Evolutionary conservation across 92 coral and sea anemone genomes (phyloP).

Genomic region (Pocillopora grandis): DNA sequence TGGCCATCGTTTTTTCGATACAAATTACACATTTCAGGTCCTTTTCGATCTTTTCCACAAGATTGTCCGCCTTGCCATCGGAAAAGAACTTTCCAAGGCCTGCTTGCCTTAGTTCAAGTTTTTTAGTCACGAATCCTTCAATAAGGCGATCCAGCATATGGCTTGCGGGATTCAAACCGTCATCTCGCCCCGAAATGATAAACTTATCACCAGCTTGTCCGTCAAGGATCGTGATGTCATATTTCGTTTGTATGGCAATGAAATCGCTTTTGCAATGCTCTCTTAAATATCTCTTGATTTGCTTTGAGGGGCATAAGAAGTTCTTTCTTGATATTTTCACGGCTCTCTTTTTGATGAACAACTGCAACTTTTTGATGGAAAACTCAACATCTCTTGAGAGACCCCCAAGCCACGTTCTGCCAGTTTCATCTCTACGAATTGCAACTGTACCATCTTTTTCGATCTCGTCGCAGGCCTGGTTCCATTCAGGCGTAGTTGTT

Average conservation of each 20-base stretch:
- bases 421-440: background rate
- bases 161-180: background rate
- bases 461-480: background rate
- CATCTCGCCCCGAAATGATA: background rate
- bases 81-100: conserved; percentile 4
- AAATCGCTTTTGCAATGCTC: background rate
- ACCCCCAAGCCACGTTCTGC: background rate
- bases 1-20: background rate
- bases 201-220: background rate
- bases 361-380: background rate
- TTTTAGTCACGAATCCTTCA: background rate
- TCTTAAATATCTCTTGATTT: background rate
- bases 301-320: background rate
- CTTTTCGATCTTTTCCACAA: background rate
- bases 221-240: background rate
- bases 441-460: background rate
- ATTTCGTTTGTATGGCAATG: background rate
- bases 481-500: conserved; percentile 5
- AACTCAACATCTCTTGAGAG: background rate
- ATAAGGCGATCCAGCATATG: background rate
- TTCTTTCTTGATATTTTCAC: background rate
- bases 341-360: background rate
- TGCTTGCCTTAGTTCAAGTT: background rate
- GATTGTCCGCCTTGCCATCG: background rate
- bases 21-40: background rate